phyloP scores from a whole-genome alignment of 2,113 vertebrate species.

The Engraulis encrasicolus region DNA sequence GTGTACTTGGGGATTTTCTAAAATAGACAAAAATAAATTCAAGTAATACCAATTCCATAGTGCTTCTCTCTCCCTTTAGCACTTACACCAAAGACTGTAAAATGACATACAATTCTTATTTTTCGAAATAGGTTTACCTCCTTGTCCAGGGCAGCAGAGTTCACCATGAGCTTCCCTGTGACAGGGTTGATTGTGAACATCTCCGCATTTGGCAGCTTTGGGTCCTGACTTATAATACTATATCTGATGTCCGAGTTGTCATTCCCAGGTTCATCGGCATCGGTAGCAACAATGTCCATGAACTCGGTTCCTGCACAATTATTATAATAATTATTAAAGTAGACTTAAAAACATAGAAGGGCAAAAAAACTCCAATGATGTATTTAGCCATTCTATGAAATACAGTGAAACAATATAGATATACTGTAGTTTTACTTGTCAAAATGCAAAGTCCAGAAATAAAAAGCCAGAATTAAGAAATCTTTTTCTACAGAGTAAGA shows the following conservation, averaged over 20 bases:
- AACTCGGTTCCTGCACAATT: constrained; percentile 70
- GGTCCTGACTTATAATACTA: constrained; percentile 72
- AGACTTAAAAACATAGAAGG: neutral
- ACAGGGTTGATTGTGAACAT: constrained; percentile 76
- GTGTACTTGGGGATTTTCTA: constrained; percentile 76
- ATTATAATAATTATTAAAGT: neutral
- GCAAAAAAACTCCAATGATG: too few species aligned
- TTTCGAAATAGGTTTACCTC: constrained; percentile 67
- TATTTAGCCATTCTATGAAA: too few species aligned
- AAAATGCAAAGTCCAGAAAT: too few species aligned
- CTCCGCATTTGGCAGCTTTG: accelerated
- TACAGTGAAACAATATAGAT: too few species aligned
- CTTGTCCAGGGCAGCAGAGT: constrained; percentile 72
- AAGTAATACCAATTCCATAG: too few species aligned
- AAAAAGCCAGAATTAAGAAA: too few species aligned
- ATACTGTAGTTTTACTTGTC: too few species aligned
- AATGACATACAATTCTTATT: too few species aligned
- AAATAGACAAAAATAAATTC: constrained; percentile 42
- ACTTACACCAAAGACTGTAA: too few species aligned
- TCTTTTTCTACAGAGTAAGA: too few species aligned
- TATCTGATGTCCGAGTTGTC: constrained; percentile 73
- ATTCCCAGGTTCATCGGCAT: constrained; percentile 66
- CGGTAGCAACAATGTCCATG: constrained; percentile 76
- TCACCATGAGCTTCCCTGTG: constrained; percentile 74
- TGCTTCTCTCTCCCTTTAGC: too few species aligned